These are phyloP conservation scores for Ginglymostoma cirratum DNA, from an alignment of 2,113 vertebrate genomes.

Conservation along the genomic window DNA sequence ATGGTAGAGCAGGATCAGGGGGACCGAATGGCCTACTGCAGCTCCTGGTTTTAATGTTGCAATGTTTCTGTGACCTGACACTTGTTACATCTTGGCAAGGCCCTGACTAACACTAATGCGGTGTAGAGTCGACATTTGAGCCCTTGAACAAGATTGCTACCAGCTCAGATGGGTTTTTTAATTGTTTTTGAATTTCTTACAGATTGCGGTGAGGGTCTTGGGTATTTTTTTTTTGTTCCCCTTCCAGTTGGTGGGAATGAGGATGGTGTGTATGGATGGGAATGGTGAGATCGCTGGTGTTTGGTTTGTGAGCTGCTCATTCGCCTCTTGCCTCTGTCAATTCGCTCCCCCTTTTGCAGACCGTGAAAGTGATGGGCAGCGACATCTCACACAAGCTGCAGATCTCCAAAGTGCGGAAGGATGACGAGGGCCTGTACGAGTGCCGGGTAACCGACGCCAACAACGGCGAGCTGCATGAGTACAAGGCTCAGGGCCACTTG, in stretches of 20 bases:
- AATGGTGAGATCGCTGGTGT: slow-evolving; percentile 31
- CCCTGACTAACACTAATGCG: background rate
- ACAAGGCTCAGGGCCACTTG: slow-evolving; percentile 85
- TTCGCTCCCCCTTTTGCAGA: slow-evolving; percentile 62
- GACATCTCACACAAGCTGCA: slow-evolving; percentile 96
- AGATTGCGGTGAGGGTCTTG: too few species aligned
- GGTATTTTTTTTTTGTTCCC: too few species aligned
- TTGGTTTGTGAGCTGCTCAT: too few species aligned
- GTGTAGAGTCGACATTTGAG: too few species aligned
- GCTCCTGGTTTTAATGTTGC: too few species aligned
- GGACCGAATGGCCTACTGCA: too few species aligned
- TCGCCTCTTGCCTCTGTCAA: too few species aligned
- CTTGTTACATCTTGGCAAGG: background rate
- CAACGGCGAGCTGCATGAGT: slow-evolving; percentile 83
- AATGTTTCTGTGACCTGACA: background rate
- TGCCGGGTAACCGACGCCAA: slow-evolving; percentile 87
- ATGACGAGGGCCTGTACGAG: slow-evolving; percentile 85
- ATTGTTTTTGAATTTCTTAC: too few species aligned
- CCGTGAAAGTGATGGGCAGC: slow-evolving; percentile 95
- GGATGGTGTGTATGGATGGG: background rate
- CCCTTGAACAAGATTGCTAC: background rate
- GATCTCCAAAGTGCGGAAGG: slow-evolving; percentile 85
- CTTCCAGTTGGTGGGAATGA: too few species aligned
- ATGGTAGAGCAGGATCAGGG: too few species aligned
- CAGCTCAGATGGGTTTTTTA: background rate